A percentile compares a stretch with the other conserved stretches of the same genome.
Conservation (phyloP, 2,113 vertebrate genomes). For the Clarias magur region DNA sequence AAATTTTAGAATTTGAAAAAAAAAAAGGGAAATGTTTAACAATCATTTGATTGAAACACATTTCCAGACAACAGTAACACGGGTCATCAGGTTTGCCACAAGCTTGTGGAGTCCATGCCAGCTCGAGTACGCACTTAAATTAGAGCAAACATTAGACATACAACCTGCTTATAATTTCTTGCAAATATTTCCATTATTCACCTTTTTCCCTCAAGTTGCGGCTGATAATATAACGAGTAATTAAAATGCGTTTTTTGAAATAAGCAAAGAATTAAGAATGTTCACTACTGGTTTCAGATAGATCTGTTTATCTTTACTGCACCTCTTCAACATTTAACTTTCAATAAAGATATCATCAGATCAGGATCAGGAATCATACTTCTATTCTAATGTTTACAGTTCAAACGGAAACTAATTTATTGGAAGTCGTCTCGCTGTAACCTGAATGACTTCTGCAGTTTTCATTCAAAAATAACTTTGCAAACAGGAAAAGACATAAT, state of each 20-base stretch:
- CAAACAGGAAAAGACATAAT: slow-evolving; percentile 29
- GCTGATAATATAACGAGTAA: not conserved
- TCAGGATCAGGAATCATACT: not conserved
- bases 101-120: not conserved
- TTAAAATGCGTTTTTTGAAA: not conserved
- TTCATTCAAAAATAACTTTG: slow-evolving; percentile 5
- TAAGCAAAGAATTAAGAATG: not conserved
- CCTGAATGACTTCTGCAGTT: not conserved
- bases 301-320: not conserved
- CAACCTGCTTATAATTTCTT: not conserved
- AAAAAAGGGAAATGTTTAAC: not conserved
- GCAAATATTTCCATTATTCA: not conserved
- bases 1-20: not conserved
- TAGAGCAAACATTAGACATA: not conserved
- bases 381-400: not conserved
- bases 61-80: not conserved
- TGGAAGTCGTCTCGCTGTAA: not conserved
- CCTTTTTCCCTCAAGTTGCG: not conserved
- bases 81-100: not conserved
- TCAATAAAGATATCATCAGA: not conserved
- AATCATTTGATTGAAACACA: not conserved
- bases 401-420: not conserved
- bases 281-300: not conserved
- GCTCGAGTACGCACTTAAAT: not conserved
- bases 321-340: not conserved